phyloP scores from a whole-genome alignment of 2,797 vertebrate genomes.

The Pteronotus mesoamericanus region DNA sequence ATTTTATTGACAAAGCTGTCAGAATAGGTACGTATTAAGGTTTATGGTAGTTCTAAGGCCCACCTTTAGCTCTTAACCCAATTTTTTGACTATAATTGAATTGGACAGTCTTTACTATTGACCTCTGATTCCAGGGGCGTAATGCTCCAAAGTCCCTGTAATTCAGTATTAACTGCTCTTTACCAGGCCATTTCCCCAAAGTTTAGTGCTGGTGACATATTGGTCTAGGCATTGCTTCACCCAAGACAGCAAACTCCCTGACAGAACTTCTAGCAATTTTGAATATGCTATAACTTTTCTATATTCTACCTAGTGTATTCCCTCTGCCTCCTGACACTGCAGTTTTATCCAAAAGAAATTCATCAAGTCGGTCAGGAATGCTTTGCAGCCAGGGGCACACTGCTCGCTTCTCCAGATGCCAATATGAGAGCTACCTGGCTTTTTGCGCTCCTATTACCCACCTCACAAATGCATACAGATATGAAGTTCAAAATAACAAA shows the following conservation, averaged over 20 bases:
- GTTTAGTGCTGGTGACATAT: background rate
- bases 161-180: background rate
- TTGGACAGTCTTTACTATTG: conserved; percentile 8
- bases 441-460: background rate
- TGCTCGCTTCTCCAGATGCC: conserved; percentile 12
- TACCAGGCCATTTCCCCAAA: background rate
- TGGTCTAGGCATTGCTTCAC: background rate
- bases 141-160: background rate
- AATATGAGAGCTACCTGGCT: background rate
- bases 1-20: conserved; percentile 46
- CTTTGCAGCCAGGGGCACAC: conserved; percentile 15
- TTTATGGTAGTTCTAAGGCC: conserved; percentile 42
- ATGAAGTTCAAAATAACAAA: conserved; percentile 42
- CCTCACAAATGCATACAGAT: conserved; percentile 44
- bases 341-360: conserved; percentile 46
- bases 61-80: conserved; percentile 50
- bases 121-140: background rate
- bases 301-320: background rate
- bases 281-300: conserved; percentile 20
- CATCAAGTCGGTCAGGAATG: conserved; percentile 34
- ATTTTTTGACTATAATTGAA: conserved; percentile 45
- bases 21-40: conserved; percentile 60
- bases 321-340: background rate
- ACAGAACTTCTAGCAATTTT: conserved; percentile 5
- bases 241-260: background rate